Conservation (phyloP, 2,888 invertebrate species). For the Cheilosia vernalis region DNA sequence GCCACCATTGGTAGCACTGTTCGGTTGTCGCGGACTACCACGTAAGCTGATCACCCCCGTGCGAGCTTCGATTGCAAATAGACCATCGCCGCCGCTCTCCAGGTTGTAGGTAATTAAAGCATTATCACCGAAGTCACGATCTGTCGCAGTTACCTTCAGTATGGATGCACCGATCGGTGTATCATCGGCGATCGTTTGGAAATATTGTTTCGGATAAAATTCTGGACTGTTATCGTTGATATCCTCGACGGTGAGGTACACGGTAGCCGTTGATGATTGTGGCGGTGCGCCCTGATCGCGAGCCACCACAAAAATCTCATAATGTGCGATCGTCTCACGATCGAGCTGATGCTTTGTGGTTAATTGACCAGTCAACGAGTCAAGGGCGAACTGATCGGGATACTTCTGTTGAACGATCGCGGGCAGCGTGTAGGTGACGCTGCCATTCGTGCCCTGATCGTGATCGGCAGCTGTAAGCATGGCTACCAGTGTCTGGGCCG, state of each 20-base stretch:
- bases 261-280: slow-evolving; percentile 94
- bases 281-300: slow-evolving; percentile 96
- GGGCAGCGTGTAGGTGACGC: slow-evolving; percentile 92
- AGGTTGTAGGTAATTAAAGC: slow-evolving; percentile 91
- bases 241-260: slow-evolving; percentile 91
- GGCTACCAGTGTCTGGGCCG: slow-evolving; percentile 91
- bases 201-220: slow-evolving; percentile 95
- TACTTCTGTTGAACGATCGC: slow-evolving; percentile 91
- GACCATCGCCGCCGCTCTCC: slow-evolving; percentile 90
- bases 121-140: slow-evolving; percentile 95
- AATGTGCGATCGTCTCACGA: slow-evolving; percentile 90
- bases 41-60: slow-evolving; percentile 90
- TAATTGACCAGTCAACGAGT: slow-evolving; percentile 93
- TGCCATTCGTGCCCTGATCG: slow-evolving; percentile 97
- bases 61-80: slow-evolving; percentile 91
- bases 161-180: slow-evolving; percentile 83
- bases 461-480: slow-evolving; percentile 94
- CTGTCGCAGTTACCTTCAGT: slow-evolving; percentile 91
- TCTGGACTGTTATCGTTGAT: slow-evolving; percentile 96
- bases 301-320: slow-evolving; percentile 93
- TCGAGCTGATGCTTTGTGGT: slow-evolving; percentile 91
- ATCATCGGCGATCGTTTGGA: slow-evolving; percentile 90
- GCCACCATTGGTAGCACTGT: slow-evolving; percentile 24
- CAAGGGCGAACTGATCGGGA: slow-evolving; percentile 92
- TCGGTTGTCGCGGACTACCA: slow-evolving; percentile 85